Conservation (phyloP, 2,888 invertebrate species). For the Lasioglossum pauxillum region DNA sequence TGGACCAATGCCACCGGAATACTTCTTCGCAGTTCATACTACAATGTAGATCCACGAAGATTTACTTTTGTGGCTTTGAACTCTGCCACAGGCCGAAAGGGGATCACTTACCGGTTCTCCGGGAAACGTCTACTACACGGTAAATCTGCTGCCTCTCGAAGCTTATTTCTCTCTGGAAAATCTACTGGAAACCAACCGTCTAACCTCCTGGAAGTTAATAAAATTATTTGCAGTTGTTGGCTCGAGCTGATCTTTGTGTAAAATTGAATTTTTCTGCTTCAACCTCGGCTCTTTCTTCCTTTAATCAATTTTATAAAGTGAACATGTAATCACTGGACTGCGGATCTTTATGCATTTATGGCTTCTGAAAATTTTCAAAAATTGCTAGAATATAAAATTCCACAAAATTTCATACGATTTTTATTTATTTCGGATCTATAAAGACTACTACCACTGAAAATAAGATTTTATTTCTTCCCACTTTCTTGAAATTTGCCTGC, state of each 20-base stretch:
- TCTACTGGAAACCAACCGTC: background rate
- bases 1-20: background rate
- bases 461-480: no score
- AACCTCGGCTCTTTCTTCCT: background rate
- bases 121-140: background rate
- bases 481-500: no score
- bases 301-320: background rate
- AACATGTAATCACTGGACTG: no score
- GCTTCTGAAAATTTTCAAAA: no score
- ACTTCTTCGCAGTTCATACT: background rate
- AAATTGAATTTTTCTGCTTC: background rate
- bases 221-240: background rate
- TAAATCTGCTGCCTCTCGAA: background rate
- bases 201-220: no score
- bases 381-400: no score
- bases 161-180: background rate
- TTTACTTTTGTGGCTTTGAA: slow-evolving; percentile 1
- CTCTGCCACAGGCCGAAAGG: background rate
- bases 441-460: no score
- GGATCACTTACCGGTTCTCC: background rate
- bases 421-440: no score
- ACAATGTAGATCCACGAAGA: background rate
- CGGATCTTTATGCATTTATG: no score
- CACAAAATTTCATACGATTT: no score
- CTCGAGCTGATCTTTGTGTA: background rate